Conservation (phyloP, 2,113 vertebrate genomes). For the Heterochromis multidens region DNA sequence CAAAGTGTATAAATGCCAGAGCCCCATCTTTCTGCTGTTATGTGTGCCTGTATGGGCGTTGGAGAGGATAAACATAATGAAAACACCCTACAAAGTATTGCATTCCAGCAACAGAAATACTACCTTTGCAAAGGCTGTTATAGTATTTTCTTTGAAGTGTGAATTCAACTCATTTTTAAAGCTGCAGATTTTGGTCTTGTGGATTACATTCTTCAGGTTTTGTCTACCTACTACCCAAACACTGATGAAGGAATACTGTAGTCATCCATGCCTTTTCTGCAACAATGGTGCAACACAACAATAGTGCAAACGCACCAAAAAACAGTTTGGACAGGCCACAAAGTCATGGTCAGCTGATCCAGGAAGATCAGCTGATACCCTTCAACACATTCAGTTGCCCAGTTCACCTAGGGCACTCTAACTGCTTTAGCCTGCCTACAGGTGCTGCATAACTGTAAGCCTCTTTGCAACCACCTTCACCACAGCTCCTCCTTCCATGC, state of each 20-base stretch:
- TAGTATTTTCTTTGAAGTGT: neutral
- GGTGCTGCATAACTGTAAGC: neutral
- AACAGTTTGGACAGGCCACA: neutral
- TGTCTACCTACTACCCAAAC: neutral
- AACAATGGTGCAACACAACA: neutral
- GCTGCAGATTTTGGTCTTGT: neutral
- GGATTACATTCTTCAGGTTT: neutral
- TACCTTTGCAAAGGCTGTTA: neutral
- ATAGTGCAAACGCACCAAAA: neutral
- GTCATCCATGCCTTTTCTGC: neutral
- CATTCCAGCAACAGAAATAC: neutral
- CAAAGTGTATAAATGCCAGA: neutral
- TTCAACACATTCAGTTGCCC: neutral
- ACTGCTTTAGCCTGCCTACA: neutral
- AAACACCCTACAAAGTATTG: neutral
- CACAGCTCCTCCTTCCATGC: too few relatives aligned
- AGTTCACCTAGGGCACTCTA: too few relatives aligned
- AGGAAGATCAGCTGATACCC: neutral
- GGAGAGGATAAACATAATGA: neutral
- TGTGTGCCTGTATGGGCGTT: neutral
- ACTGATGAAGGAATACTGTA: neutral
- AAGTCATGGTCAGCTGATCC: neutral
- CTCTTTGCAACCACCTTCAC: neutral
- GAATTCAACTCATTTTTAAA: neutral
- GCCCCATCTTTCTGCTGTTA: neutral